phyloP scores from a whole-genome alignment of 1,140 invertebrate genomes.

The Cydia fagiglandana region DNA sequence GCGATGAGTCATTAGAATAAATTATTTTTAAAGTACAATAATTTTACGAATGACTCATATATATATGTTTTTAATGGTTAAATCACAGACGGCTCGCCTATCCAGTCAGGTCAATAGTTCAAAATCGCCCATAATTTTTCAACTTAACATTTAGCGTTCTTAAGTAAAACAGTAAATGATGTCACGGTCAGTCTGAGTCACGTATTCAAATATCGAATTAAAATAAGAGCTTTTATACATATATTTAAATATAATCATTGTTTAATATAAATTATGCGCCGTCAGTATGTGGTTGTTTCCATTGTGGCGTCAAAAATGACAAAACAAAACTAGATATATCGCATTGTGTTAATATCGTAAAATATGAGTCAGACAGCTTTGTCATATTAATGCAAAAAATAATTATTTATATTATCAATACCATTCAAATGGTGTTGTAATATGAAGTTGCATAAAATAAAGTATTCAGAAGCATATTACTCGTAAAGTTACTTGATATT shows the following conservation, averaged over 20 bases:
- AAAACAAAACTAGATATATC: slow-evolving; percentile 7
- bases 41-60: slow-evolving; percentile 58
- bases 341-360: not conserved
- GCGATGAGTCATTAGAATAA: slow-evolving; percentile 39
- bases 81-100: slow-evolving; percentile 52
- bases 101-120: slow-evolving; percentile 70
- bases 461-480: too few relatives aligned
- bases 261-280: slow-evolving; percentile 29
- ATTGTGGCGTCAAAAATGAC: slow-evolving; percentile 25
- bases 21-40: slow-evolving; percentile 38
- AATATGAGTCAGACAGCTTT: not conserved
- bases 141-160: slow-evolving; percentile 62
- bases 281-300: slow-evolving; percentile 13
- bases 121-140: slow-evolving; percentile 70
- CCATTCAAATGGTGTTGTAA: too few relatives aligned
- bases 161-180: slow-evolving; percentile 74
- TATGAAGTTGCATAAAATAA: too few relatives aligned
- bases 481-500: too few relatives aligned
- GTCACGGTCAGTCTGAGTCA: slow-evolving; percentile 68
- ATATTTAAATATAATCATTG: slow-evolving; percentile 32
- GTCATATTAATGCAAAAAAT: too few relatives aligned
- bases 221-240: slow-evolving; percentile 42
- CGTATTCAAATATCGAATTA: slow-evolving; percentile 63
- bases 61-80: slow-evolving; percentile 51
- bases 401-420: too few relatives aligned